A percentile compares a stretch with the other conserved stretches of the same genome.
These are phyloP conservation scores for Hoplodrina ambigua DNA, from an alignment of 2,888 invertebrate genomes.

Conservation along the genomic window DNA sequence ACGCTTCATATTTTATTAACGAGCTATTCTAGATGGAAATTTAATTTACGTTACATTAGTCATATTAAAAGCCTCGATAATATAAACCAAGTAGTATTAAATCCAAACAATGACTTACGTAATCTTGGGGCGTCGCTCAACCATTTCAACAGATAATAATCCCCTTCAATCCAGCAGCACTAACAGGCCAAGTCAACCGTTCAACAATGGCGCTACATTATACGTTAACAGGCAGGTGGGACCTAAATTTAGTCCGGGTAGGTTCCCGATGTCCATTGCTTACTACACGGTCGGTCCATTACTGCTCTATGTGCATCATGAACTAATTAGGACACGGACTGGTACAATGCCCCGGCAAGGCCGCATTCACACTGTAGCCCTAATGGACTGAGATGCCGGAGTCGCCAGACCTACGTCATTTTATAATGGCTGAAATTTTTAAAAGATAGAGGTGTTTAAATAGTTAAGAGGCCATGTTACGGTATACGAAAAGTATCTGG, in stretches of 20 bases:
- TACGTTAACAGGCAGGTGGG: conserved; percentile 59
- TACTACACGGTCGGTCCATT: conserved; percentile 74
- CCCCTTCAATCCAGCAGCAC: conserved; percentile 35
- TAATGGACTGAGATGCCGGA: not conserved
- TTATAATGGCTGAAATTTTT: not conserved
- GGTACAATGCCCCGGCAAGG: conserved; percentile 53
- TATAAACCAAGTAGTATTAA: not conserved
- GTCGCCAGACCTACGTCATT: not conserved
- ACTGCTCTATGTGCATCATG: conserved; percentile 70
- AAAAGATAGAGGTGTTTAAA: not conserved
- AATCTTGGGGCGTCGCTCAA: conserved; percentile 22
- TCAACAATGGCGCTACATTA: conserved; percentile 60
- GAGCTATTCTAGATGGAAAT: not conserved
- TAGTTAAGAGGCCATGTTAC: not conserved
- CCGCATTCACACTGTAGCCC: conserved; percentile 40
- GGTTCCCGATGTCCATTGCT: conserved; percentile 55
- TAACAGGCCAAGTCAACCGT: conserved; percentile 41
- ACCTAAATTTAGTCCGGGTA: conserved; percentile 54
- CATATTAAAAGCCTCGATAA: not conserved
- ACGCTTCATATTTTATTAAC: not conserved
- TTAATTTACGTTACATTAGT: not conserved
- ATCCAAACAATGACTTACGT: conserved; percentile 34
- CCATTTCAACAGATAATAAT: conserved; percentile 44
- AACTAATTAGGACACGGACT: conserved; percentile 73
- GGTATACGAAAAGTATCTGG: too few species aligned